Base-by-base conservation (phyloP, 2,797 vertebrate genomes). In the Emydoidea blandingii region DNA sequence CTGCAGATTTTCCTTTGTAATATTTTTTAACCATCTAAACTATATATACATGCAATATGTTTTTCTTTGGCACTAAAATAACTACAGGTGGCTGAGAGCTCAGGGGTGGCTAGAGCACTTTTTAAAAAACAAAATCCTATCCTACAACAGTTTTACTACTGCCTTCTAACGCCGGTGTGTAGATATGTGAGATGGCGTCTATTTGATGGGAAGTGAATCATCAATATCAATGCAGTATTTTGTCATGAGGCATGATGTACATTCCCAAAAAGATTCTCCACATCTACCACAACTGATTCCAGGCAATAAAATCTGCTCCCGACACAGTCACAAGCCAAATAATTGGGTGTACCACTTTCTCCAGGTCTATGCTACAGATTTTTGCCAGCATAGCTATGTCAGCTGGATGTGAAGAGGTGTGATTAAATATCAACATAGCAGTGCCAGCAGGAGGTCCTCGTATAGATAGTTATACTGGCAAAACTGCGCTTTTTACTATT, bases 61-160 rank as follows among this genome's bases (percentile, higher is more conserved):
- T 68, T 37, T 0, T 0, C 83, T 74, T 79, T 85, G 21, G 3
- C 1, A 0, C n/a, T 31, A 41, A 23, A 3, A 57, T 49, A 79
- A 83, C 52, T 44, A 8, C 34, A 34, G 27, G 8, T 74, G 52
- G 2, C 1, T 31, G 34, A 84, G 62, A 29, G 25, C 31, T 27
- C 18, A 9, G 4, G 16, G 78, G 8, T 34, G 88, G 81, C 29
- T 50, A 0, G 72, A 41, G 8, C 50, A 47, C 68, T 86, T 59
- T 59, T 31, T 2, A 8, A 53, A 53, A 59, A 57, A 59, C 12
- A 31, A 31, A 59, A 18, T n/a, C n/a, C 37, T 21, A 18, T 68
- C 18, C n/a, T 25, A 53, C 19, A 21, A 29, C 21, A 4, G n/a
- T 47, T 3, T 6, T 87, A 68, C 81, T 8, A 6, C 79, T 44